These are phyloP conservation scores for Drosophila guanche DNA, from an alignment of 1,140 invertebrate species.

Conservation along the genomic window DNA sequence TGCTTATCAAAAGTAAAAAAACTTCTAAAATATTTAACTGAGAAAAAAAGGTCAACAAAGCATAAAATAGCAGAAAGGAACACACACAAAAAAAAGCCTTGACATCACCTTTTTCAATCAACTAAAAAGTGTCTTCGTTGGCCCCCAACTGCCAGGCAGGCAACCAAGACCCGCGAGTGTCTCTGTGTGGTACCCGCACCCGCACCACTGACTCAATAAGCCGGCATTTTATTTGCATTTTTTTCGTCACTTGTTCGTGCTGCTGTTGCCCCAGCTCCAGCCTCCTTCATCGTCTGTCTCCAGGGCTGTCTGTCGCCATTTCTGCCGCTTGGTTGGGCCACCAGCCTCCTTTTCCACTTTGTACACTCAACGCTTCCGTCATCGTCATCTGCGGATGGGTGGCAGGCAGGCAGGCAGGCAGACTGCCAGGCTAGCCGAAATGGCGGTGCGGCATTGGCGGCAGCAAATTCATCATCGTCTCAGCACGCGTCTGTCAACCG, in stretches of 20 bases:
- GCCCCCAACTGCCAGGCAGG: constrained; percentile 1
- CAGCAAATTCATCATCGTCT: constrained; percentile 79
- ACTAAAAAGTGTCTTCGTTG: constrained; percentile 65
- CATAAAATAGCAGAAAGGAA: constrained; percentile 16
- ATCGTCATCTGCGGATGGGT: not conserved
- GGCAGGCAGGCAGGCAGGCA: too few species aligned
- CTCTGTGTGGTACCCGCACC: constrained; percentile 5
- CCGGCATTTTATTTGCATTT: constrained; percentile 80
- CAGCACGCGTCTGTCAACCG: constrained; percentile 77
- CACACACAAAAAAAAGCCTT: constrained; percentile 28
- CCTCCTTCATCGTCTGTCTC: constrained; percentile 24
- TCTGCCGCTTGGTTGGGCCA: constrained; percentile 41
- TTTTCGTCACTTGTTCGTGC: constrained; percentile 64
- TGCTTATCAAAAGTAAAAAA: constrained; percentile 43
- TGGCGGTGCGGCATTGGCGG: constrained; percentile 29
- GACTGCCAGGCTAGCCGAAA: not conserved
- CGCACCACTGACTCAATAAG: constrained; percentile 68
- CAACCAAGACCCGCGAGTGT: constrained; percentile 1
- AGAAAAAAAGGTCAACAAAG: constrained; percentile 40
- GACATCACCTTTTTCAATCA: constrained; percentile 78
- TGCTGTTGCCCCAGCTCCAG: not conserved
- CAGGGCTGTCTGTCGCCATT: constrained; percentile 53
- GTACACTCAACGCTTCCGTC: constrained; percentile 34
- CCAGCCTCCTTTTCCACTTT: constrained; percentile 58
- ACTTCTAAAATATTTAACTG: constrained; percentile 47